Conservation (phyloP, 2,113 vertebrate genomes). For the Ammodytes marinus region DNA sequence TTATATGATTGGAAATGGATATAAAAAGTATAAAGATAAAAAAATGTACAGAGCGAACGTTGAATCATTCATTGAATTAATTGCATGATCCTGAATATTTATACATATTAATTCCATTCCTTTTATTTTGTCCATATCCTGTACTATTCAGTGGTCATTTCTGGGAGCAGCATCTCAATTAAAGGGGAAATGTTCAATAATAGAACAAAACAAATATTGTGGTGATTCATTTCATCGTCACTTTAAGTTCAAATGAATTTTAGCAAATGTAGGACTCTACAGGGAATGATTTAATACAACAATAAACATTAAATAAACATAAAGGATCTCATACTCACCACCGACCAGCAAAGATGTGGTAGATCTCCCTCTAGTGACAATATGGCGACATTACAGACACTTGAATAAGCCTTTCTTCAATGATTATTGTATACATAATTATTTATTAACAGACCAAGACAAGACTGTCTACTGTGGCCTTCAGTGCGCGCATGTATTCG, state of each 20-base stretch:
- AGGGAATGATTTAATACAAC: neutral
- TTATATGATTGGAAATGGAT: too few species aligned
- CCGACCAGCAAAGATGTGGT: neutral
- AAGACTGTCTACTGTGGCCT: too few species aligned
- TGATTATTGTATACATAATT: neutral
- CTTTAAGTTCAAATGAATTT: too few species aligned
- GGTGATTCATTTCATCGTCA: too few species aligned
- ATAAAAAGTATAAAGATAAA: too few species aligned
- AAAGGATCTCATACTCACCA: neutral
- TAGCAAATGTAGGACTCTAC: too few species aligned
- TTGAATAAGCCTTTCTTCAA: neutral
- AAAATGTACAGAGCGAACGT: too few species aligned
- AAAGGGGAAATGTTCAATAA: constrained; percentile 53
- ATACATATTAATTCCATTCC: neutral
- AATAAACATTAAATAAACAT: neutral
- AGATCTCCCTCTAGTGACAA: neutral
- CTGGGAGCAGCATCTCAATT: neutral
- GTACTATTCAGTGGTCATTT: neutral
- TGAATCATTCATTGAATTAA: too few species aligned
- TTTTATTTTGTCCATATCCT: constrained; percentile 46
- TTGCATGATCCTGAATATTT: too few species aligned
- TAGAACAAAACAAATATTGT: neutral
- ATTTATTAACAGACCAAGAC: too few species aligned
- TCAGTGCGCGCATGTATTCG: too few species aligned
- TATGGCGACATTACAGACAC: neutral